Base-by-base conservation (phyloP, 1,140 invertebrate species). In the Pseudobourletiella spinata region DNA sequence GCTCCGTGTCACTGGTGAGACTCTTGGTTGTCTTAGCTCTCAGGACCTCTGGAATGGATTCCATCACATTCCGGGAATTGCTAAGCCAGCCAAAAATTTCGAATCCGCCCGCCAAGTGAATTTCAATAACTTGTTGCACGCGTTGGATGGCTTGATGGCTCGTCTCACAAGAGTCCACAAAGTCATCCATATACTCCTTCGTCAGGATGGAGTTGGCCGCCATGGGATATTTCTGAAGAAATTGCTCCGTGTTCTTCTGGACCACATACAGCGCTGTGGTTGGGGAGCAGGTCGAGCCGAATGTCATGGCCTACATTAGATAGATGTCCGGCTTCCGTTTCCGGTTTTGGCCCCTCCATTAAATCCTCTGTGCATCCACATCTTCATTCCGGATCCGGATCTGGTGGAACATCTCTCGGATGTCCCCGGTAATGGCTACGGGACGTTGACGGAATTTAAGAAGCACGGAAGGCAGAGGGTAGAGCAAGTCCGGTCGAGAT, bases 121-220 rank as follows among this genome's bases (percentile, higher is more conserved):
- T 32, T 35, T 56, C 50, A 3, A 32, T 18, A 30, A 51, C 46
- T 1, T 63, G 48, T 0, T 20, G 3, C 3, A n/a, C 15, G 24
- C 0, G 26, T 25, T 0, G 42, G 25, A 11, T n/a, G n/a, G n/a
- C n/a, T n/a, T n/a, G n/a, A n/a, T n/a, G n/a, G n/a, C n/a, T n/a
- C n/a, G n/a, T n/a, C n/a, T n/a, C 28, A 8, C 18, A 20, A 11
- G 29, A 42, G 28, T 35, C 30, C 1, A 35, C 2, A 14, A 42
- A 44, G 30, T 69, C 57, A 26, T 69, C 67, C 2, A 63, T 46
- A 32, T 69, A 69, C 25, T 55, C 39, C 2, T 64, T 20, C 1
- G 35, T 25, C 3, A 42, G 8, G 8, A 69, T 61, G 15, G 59
- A 48, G 0, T 55, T 22, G 4, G 28, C 44, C 3, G 64, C 64